A percentile compares a stretch with the other conserved stretches of the same genome.
Conservation (phyloP, 2,888 invertebrate species). For the Antitype chi region DNA sequence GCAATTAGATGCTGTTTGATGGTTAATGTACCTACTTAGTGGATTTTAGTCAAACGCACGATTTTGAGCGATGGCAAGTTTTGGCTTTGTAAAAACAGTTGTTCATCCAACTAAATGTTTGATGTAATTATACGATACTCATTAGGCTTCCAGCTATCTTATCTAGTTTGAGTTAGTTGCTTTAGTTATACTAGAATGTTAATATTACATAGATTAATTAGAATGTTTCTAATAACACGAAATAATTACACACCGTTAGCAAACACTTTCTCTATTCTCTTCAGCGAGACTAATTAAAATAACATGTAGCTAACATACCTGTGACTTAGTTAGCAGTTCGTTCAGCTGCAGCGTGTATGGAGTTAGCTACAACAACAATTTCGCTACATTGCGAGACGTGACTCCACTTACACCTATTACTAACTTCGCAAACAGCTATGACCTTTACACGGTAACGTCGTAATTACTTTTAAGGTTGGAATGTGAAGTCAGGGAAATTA, state of each 20-base stretch:
- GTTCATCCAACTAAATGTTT: neutral
- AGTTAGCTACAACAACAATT: slow-evolving; percentile 53
- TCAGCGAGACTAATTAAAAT: slow-evolving; percentile 44
- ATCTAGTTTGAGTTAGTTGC: neutral
- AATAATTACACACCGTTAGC: slow-evolving; percentile 14
- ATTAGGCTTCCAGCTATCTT: neutral
- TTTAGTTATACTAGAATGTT: neutral
- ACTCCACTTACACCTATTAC: slow-evolving; percentile 54
- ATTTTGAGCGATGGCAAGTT: neutral
- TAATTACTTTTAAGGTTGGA: slow-evolving; percentile 36
- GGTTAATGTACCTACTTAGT: too few relatives aligned
- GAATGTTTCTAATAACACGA: slow-evolving; percentile 2
- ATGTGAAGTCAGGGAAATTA: neutral
- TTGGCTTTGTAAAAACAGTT: neutral
- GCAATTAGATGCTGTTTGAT: neutral
- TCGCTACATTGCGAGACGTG: slow-evolving; percentile 45
- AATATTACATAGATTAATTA: neutral
- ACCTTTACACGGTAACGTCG: slow-evolving; percentile 43
- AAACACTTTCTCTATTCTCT: neutral
- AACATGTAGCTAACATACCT: slow-evolving; percentile 32
- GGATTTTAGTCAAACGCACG: too few relatives aligned
- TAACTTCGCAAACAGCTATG: slow-evolving; percentile 52
- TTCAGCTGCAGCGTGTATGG: slow-evolving; percentile 46
- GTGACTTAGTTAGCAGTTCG: slow-evolving; percentile 46
- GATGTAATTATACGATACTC: neutral